These are phyloP conservation scores for Pristionchus mayeri DNA, from an alignment of 2,888 invertebrate genomes.

Conservation along the genomic window DNA sequence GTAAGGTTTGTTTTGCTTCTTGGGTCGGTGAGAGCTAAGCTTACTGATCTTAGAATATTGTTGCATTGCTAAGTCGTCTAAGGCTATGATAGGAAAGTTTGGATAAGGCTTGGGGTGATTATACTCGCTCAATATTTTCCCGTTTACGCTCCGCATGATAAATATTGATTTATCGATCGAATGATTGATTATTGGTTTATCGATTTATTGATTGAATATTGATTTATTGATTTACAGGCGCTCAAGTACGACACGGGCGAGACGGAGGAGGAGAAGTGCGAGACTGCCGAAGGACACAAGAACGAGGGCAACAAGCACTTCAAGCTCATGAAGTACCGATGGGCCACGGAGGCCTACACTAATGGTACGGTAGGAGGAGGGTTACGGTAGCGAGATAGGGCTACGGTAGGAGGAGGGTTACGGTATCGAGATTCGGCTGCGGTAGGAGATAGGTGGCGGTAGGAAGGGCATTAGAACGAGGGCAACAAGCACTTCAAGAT, in stretches of 20 bases:
- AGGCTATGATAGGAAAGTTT: too few relatives aligned
- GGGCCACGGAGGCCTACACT: conserved; percentile 87
- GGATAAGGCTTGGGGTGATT: too few relatives aligned
- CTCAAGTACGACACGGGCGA: conserved; percentile 85
- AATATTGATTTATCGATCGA: too few relatives aligned
- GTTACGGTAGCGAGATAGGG: neutral
- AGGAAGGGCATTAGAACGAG: conserved; percentile 91
- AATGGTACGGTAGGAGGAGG: conserved; percentile 81
- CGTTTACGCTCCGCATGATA: too few relatives aligned
- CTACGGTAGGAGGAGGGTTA: neutral
- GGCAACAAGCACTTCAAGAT: conserved; percentile 95
- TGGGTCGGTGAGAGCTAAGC: too few relatives aligned
- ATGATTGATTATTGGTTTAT: too few relatives aligned
- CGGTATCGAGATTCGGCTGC: neutral
- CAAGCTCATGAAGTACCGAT: conserved; percentile 91
- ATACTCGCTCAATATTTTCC: too few relatives aligned
- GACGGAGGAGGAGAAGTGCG: conserved; percentile 80
- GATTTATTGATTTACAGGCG: conserved; percentile 82
- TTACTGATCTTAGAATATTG: too few relatives aligned
- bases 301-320: conserved; percentile 97
- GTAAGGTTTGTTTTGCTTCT: conserved; percentile 76
- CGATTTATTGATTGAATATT: neutral
- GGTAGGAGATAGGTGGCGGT: too few relatives aligned
- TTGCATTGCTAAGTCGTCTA: too few relatives aligned
- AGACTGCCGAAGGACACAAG: conserved; percentile 89